Evolutionary conservation across 2,797 vertebrate genomes (phyloP), one percentile per base, ranked within the genome.

Genomic region (Falco columbarius): DNA sequence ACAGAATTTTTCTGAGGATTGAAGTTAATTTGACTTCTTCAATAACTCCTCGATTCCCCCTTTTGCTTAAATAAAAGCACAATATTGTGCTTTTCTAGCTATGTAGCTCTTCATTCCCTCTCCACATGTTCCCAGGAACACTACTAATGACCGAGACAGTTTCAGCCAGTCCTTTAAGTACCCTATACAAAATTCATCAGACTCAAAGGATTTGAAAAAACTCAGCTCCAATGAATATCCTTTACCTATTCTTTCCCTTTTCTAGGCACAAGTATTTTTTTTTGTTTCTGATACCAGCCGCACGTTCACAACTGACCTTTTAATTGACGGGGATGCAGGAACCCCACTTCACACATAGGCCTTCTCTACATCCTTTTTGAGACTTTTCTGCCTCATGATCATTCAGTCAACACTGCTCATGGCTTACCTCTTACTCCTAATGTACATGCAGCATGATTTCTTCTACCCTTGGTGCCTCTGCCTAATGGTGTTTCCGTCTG

Each of bases 1-100:
- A 76, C 27, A 76, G 86, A 61, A 56, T 74, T 85, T 93, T 94
- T 94, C n/a, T 3, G 23, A 87, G 36, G 26, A 44, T 27, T 92
- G 67, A 81, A 89, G 74, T 71, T 93, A 92, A 91, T 91, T 92
- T 82, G 67, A 67, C 44, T 85, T 85, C 44, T 91, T 87, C 81
- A 82, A 26, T 87, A 91, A 55, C 29, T 92, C 11, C 62, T 89
- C 3, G 7, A 34, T 89, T 92, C 23, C 27, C 14, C 6, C 13
- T 82, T 89, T 91, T 87, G 30, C 49, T 92, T 96, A 65, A 90
- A 66, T 81, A 73, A 83, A 72, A 51, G 58, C 47, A 89, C 12
- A 55, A 34, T 80, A 62, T 38, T 73, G 47, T 80, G 61, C 52
- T 87, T 75, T 81, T 93, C 68, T 59, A 70, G n/a, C 42, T 90